Conservation (phyloP, 2,797 vertebrate species). For the Coilia nasus region DNA sequence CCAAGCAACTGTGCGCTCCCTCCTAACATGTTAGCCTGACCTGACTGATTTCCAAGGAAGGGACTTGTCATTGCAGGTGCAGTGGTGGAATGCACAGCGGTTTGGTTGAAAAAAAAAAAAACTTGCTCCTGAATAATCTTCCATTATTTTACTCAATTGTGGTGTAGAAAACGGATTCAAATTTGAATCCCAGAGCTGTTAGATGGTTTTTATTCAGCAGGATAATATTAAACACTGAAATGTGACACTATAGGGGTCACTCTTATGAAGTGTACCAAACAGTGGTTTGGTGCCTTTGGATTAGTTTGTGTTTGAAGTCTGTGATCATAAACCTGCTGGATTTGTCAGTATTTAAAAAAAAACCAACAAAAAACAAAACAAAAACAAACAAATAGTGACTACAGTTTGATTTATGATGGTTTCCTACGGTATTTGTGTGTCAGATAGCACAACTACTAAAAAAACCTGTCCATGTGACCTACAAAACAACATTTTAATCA, state of each 20-base stretch:
- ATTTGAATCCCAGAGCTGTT: neutral
- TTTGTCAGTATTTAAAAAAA: slow-evolving; percentile 18
- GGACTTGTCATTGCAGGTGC: neutral
- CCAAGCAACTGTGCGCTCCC: neutral
- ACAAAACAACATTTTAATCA: no score
- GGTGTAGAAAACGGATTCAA: slow-evolving; percentile 38
- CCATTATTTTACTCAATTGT: slow-evolving; percentile 45
- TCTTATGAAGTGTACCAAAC: neutral
- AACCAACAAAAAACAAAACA: neutral
- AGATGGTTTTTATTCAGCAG: neutral
- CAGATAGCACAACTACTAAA: slow-evolving; percentile 1
- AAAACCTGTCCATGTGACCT: neutral
- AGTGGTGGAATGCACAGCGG: slow-evolving; percentile 54
- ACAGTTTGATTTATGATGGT: neutral
- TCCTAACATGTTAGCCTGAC: neutral
- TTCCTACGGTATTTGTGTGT: neutral
- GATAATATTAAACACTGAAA: neutral
- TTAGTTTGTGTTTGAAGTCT: slow-evolving; percentile 33
- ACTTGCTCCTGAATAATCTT: slow-evolving; percentile 51
- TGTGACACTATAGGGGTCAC: neutral
- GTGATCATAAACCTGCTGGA: slow-evolving; percentile 17
- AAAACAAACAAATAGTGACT: neutral
- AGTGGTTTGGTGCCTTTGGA: neutral
- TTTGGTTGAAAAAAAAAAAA: slow-evolving; percentile 52
- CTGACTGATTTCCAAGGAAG: neutral